Evolutionary conservation across 2,888 invertebrate species (phyloP).

Genomic region (Eristalis arbustorum): DNA sequence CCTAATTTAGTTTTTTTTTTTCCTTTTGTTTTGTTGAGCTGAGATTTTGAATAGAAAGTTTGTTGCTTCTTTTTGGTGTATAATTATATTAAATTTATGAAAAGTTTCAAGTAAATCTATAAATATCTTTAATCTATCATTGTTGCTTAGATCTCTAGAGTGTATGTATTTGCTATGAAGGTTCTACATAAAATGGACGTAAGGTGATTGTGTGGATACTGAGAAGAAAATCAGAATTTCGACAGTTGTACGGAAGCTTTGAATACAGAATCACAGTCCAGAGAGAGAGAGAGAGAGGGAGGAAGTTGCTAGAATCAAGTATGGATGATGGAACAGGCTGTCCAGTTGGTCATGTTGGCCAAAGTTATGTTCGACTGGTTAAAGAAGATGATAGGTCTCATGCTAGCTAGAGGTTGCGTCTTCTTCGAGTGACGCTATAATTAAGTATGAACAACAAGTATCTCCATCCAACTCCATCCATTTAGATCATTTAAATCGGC

Average conservation of each 20-base stretch:
- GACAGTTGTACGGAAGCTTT: neutral
- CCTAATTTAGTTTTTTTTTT: slow-evolving; percentile 58
- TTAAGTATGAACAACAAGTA: too few species aligned
- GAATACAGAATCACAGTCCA: neutral
- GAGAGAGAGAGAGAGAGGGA: neutral
- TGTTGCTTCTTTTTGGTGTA: slow-evolving; percentile 12
- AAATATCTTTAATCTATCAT: neutral
- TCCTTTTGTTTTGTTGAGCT: neutral
- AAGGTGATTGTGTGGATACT: slow-evolving; percentile 36
- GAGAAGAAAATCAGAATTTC: neutral
- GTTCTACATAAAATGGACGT: slow-evolving; percentile 62
- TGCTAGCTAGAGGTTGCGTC: too few species aligned
- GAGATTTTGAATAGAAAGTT: slow-evolving; percentile 28
- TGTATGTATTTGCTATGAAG: neutral
- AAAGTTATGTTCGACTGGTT: too few species aligned
- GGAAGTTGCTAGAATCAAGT: too few species aligned
- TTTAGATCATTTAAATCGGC: too few species aligned
- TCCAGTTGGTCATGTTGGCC: too few species aligned
- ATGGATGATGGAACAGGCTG: too few species aligned
- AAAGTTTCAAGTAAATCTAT: neutral
- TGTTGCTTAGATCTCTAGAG: neutral
- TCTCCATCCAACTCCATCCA: too few species aligned
- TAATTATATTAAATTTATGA: neutral
- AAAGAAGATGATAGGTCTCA: too few species aligned
- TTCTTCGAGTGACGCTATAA: too few species aligned